These are phyloP conservation scores for Prunella strophiata DNA, from an alignment of 2,797 vertebrate genomes.

Conservation along the genomic window DNA sequence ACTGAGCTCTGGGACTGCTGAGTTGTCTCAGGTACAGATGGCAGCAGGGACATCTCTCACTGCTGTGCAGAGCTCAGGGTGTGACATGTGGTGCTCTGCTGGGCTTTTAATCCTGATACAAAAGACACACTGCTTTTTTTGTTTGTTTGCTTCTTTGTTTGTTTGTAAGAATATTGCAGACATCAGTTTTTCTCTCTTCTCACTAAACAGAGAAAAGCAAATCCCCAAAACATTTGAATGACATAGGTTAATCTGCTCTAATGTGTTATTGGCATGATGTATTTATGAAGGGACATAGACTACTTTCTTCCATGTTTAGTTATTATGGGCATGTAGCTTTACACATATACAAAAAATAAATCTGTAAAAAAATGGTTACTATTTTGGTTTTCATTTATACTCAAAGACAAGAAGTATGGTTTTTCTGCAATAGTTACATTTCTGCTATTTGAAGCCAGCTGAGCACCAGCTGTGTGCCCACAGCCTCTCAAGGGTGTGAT, in stretches of 20 bases:
- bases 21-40: neutral
- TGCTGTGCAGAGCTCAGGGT: neutral
- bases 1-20: fast-evolving
- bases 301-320: neutral
- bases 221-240: neutral
- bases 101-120: neutral
- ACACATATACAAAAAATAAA: neutral
- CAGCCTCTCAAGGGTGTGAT: conserved; percentile 74
- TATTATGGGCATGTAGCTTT: neutral
- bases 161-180: neutral
- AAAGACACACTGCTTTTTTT: neutral
- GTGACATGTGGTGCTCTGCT: neutral
- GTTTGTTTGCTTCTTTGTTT: neutral
- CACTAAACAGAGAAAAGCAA: neutral
- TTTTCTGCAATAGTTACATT: conserved; percentile 73
- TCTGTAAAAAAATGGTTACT: conserved; percentile 27
- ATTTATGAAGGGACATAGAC: neutral
- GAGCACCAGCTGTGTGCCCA: conserved; percentile 70
- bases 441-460: conserved; percentile 63
- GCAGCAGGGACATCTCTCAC: neutral
- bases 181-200: neutral
- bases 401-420: conserved; percentile 42
- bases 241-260: neutral
- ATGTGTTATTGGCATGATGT: neutral
- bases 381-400: conserved; percentile 71